Percentiles rank a stretch among this genome's conserved stretches.
Evolutionary conservation across 2,888 invertebrate species (phyloP).

Genomic region (Euphydryas editha): DNA sequence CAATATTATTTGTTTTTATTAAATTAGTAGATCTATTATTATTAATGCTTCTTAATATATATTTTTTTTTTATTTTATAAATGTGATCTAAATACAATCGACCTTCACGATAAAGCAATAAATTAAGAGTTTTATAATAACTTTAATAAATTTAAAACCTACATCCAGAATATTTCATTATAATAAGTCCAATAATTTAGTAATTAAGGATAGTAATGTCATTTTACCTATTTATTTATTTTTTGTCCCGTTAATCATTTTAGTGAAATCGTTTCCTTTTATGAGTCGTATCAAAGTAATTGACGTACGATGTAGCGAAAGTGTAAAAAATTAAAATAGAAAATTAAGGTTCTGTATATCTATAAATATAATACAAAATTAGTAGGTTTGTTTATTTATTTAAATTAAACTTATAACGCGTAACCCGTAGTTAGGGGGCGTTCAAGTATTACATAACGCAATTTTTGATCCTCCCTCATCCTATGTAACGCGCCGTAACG

Average conservation of each 20-base stretch:
- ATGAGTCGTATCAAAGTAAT: not conserved
- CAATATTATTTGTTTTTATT: too few species aligned
- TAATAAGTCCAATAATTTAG: not conserved
- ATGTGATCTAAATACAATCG: conserved; percentile 26
- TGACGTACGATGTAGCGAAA: not conserved
- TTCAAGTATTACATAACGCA: too few species aligned
- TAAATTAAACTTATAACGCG: not conserved
- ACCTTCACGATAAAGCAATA: conserved; percentile 30
- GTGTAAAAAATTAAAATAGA: not conserved
- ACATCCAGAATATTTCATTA: not conserved
- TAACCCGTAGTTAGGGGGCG: conserved; percentile 17
- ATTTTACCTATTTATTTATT: too few species aligned
- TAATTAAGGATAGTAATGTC: too few species aligned
- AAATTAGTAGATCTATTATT: too few species aligned
- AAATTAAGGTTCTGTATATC: not conserved
- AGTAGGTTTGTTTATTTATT: not conserved
- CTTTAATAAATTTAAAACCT: not conserved
- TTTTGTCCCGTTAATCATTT: not conserved
- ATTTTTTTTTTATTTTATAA: too few species aligned
- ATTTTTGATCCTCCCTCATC: too few species aligned
- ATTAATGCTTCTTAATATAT: too few species aligned
- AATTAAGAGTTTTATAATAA: conserved; percentile 11
- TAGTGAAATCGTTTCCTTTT: not conserved
- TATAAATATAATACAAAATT: not conserved
- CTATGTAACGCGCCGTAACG: too few species aligned